Conservation (phyloP, 2,888 invertebrate species). For the Iphiclides podalirius region DNA sequence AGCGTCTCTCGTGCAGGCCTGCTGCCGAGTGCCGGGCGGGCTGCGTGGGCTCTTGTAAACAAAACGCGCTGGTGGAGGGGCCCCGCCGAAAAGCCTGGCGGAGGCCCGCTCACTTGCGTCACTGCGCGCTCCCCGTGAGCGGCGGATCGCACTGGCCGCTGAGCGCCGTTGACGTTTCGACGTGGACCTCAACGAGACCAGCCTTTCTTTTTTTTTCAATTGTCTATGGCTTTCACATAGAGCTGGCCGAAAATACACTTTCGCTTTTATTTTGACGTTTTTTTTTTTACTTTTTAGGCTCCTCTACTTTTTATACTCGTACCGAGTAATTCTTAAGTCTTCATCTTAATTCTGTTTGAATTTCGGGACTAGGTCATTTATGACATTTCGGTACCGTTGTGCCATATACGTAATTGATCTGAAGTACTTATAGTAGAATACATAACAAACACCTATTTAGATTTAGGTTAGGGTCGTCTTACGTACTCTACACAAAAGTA, state of each 20-base stretch:
- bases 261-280: neutral
- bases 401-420: no score
- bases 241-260: neutral
- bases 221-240: no score
- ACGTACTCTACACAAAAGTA: no score
- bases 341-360: neutral
- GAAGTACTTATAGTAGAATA: neutral
- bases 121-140: conserved; percentile 35
- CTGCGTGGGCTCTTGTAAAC: conserved; percentile 71
- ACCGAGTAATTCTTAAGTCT: neutral
- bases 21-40: conserved; percentile 71
- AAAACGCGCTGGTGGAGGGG: conserved; percentile 72
- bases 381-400: no score
- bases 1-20: conserved; percentile 64
- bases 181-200: neutral
- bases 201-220: no score
- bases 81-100: conserved; percentile 74
- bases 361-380: no score
- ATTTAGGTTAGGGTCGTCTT: no score
- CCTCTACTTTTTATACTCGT: neutral
- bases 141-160: conserved; percentile 17
- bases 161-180: conserved; percentile 8
- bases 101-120: conserved; percentile 74
- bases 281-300: neutral
- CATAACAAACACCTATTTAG: neutral